Base-by-base conservation (phyloP, 2,888 invertebrate genomes). In the Drosophila prostipennis region DNA sequence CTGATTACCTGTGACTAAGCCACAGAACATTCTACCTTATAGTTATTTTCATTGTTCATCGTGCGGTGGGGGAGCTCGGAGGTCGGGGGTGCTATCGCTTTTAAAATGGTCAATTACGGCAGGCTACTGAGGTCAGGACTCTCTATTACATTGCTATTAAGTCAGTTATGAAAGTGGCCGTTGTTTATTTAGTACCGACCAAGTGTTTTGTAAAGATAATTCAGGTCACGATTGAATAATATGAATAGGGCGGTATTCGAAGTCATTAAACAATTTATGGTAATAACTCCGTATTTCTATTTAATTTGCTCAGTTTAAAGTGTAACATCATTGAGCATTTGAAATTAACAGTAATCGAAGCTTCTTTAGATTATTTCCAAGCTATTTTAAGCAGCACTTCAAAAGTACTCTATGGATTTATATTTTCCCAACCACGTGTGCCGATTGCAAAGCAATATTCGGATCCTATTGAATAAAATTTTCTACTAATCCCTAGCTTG, bases 1-100 rank as follows among this genome's bases (percentile, higher is more conserved):
- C 80, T 59, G 72, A 67, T 70, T 83, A 56, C 65, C 67, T 26
- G 23, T 60, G 53, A 61, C 48, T 57, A 46, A 67, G 54, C 42
- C 54, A 58, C 45, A 23, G 48, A 52, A 64, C 40, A 56, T 49
- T 63, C 55, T 29, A 13, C 49, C 49, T 48, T 65, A 19, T 46
- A 39, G 26, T 52, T 46, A 46, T 45, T 52, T 43, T 51, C 29
- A 29, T 29, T 11, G 19, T 16, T 42, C 42, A 46, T 13, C 32
- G 13, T 14, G 14, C 40, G 5, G 10, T 3, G 43, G 1, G n/a
- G 23, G 19, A 10, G 43, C 6, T n/a, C 43, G 11, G 43, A 13
- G 26, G 45, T 45, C 26, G 26, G 26, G 26, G 26, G 42, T 34
- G 23, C 34, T 49, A 34, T 54, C 45, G 36, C 32, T 34, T 67